phyloP scores from a whole-genome alignment of 2,113 vertebrate genomes.

The Balaeniceps rex region DNA sequence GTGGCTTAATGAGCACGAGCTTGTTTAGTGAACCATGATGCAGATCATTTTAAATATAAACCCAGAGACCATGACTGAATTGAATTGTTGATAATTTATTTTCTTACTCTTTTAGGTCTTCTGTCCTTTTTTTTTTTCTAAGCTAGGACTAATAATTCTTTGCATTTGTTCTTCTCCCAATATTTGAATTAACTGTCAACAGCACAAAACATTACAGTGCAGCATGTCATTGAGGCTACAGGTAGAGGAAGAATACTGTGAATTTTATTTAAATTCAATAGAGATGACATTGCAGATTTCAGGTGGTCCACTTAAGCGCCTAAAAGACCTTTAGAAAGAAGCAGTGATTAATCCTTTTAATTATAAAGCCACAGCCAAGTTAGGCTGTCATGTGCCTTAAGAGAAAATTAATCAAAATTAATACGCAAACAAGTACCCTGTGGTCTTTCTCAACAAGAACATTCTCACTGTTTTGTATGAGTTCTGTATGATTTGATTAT shows the following conservation, averaged over 20 bases:
- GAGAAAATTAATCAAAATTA: neutral
- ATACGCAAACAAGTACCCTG: neutral
- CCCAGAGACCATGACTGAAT: neutral
- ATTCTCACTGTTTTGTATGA: neutral
- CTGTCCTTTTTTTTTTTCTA: neutral
- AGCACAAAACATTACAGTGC: neutral
- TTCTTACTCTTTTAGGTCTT: neutral
- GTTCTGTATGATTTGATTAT: slow-evolving; percentile 30
- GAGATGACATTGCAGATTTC: neutral
- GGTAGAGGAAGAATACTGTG: neutral
- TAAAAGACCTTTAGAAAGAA: neutral
- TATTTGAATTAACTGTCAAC: neutral
- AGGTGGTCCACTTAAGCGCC: neutral
- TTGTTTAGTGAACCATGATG: neutral
- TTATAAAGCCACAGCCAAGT: neutral
- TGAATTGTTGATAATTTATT: neutral
- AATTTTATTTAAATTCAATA: neutral
- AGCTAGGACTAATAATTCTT: neutral
- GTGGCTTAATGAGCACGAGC: neutral
- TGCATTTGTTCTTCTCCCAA: neutral
- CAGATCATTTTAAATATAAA: neutral
- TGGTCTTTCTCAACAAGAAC: neutral
- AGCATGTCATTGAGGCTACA: neutral
- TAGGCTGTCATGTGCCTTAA: neutral
- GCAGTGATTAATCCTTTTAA: neutral